Base-by-base conservation (phyloP, 2,888 invertebrate species). In the Melitaea athalia region DNA sequence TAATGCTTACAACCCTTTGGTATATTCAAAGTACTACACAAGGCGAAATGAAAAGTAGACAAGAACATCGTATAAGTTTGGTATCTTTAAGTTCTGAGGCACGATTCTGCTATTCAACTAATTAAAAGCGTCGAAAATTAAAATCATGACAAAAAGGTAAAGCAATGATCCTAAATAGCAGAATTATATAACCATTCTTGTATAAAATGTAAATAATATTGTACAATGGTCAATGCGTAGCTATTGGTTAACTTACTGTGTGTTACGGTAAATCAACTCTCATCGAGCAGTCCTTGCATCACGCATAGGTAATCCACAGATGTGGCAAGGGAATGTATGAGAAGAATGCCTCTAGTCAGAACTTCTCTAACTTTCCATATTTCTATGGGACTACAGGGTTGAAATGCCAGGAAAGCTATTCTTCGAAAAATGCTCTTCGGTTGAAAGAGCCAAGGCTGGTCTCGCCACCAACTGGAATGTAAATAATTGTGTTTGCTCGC, bases 281-380 rank as follows among this genome's bases (percentile, higher is more conserved):
- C 91, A 50, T 92, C 92, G 5, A 93, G 82, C 1, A 92, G 78
- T 1, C 91, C 88, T 72, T 92, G 92, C 89, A 93, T 91, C 61
- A 93, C 92, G 68, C 89, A 91, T 7, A 93, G 81, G 72, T 93
- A 93, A 77, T 93, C 93, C 4, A 93, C 85, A 10, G 92, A 91
- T 5, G 93, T 92, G 33, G 92, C 92, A 5, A 93, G 81, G 0
- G 93, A 92, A 77, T 93, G 92, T 0, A 84, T 84, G 2, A 93
- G 85, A 15, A 93, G 81, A 33, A 92, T 86, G 17, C 86, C 87
- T 17, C 92, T 80, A 0, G 91, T 89, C 33, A 93, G 78, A n/a
- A 91, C 88, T 66, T 93, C 92, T 7, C 88, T 86, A 8, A 92
- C 90, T 72, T 91, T 91, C 88, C 86, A 87, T 63, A 89, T 76